Conservation (phyloP, 2,113 vertebrate species). For the Pungitius pungitius region DNA sequence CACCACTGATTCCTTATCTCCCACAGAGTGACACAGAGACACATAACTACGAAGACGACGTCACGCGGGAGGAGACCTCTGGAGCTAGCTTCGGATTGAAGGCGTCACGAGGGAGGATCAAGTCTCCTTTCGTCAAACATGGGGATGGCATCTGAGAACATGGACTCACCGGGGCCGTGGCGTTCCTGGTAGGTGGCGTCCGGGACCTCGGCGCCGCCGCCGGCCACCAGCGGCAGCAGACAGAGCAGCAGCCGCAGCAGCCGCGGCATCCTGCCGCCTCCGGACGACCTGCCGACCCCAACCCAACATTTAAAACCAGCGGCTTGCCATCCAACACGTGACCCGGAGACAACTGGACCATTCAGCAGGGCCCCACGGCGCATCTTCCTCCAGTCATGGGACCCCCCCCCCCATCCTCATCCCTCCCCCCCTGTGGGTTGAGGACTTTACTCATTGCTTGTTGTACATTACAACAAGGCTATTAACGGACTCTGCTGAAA, state of each 20-base stretch:
- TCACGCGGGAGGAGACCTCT: no score
- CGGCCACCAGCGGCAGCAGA: slow-evolving; percentile 26
- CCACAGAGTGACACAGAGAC: no score
- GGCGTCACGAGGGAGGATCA: no score
- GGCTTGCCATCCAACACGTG: background rate
- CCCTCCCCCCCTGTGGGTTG: no score
- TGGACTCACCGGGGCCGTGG: slow-evolving; percentile 45
- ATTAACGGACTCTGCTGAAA: background rate
- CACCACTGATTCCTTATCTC: background rate
- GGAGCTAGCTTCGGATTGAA: no score
- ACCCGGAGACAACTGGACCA: background rate
- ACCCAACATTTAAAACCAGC: background rate
- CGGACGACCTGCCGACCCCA: slow-evolving; percentile 40
- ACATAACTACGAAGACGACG: no score
- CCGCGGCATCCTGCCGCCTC: slow-evolving; percentile 49
- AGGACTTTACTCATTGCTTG: background rate
- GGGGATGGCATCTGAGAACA: no score
- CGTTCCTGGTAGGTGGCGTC: background rate
- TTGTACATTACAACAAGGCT: background rate
- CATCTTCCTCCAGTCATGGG: slow-evolving; percentile 25
- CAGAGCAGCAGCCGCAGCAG: slow-evolving; percentile 45
- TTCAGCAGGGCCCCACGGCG: background rate
- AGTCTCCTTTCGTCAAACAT: no score
- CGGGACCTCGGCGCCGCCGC: slow-evolving; percentile 6
- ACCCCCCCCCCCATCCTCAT: background rate